Conservation (phyloP, 2,113 vertebrate species). For the Aleadryas rufinucha region DNA sequence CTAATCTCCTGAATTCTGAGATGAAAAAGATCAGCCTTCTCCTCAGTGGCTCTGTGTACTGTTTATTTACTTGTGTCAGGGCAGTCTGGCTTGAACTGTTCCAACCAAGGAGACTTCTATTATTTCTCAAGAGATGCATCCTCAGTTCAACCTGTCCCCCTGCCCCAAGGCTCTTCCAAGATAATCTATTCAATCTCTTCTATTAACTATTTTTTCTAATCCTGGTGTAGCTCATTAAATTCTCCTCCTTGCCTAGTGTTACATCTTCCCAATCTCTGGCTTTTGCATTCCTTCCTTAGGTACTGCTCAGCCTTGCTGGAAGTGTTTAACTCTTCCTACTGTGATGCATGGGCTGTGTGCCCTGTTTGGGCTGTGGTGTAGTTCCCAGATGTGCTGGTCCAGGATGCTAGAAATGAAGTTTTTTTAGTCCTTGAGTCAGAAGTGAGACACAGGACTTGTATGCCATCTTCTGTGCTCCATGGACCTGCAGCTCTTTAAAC, state of each 20-base stretch:
- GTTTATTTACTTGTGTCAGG: not conserved
- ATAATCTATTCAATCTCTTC: not conserved
- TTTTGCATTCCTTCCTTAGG: not conserved
- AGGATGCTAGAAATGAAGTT: not conserved
- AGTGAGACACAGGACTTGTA: not conserved
- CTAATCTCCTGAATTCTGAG: not conserved
- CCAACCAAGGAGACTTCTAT: not conserved
- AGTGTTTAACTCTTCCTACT: not conserved
- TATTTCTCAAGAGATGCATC: not conserved
- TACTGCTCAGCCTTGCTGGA: not conserved
- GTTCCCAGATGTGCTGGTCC: not conserved
- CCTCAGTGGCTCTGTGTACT: not conserved
- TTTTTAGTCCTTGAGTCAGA: not conserved
- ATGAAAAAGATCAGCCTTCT: not conserved
- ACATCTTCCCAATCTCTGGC: not conserved
- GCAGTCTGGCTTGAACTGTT: not conserved
- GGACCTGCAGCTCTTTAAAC: not conserved
- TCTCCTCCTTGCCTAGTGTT: not conserved
- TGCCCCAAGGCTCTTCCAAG: not conserved
- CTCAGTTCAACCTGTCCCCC: not conserved
- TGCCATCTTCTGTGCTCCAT: not conserved
- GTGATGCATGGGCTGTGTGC: not conserved
- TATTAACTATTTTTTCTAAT: not conserved
- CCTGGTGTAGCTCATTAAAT: not conserved
- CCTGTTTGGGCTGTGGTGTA: not conserved